These are phyloP conservation scores for Emmelina monodactyla DNA, from an alignment of 2,888 invertebrate genomes.

Conservation along the genomic window DNA sequence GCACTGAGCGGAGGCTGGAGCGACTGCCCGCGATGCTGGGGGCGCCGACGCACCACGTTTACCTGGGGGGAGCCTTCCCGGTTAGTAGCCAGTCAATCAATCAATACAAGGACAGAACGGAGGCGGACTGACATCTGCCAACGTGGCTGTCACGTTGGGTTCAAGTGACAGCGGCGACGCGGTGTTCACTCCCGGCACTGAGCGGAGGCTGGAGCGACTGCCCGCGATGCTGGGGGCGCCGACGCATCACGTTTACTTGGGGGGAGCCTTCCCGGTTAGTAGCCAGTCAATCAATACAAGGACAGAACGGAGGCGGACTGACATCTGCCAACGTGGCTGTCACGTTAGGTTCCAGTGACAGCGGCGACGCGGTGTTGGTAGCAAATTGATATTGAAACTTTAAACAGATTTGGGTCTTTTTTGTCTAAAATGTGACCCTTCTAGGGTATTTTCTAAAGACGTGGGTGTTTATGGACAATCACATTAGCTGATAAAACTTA, in stretches of 20 bases:
- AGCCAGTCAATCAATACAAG: too few relatives aligned
- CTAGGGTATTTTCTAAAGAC: too few relatives aligned
- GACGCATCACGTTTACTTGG: constrained; percentile 79
- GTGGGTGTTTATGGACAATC: too few relatives aligned
- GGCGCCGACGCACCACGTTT: constrained; percentile 72
- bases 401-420: too few relatives aligned
- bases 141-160: constrained; percentile 19
- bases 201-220: constrained; percentile 46
- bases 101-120: too few relatives aligned
- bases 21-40: constrained; percentile 54
- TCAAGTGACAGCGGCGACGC: constrained; percentile 30
- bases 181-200: constrained; percentile 51
- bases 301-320: constrained; percentile 15
- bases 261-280: constrained; percentile 74
- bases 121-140: constrained; percentile 18
- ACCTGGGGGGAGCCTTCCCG: constrained; percentile 81
- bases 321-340: constrained; percentile 17
- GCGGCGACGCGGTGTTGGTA: constrained; percentile 37
- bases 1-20: constrained; percentile 52
- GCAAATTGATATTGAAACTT: too few relatives aligned
- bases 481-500: too few relatives aligned
- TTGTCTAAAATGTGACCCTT: too few relatives aligned
- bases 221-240: constrained; percentile 56
- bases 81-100: too few relatives aligned
- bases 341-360: constrained; percentile 21